Evolutionary conservation across 2,888 invertebrate genomes (phyloP).

Genomic region (Ametastegia equiseti): DNA sequence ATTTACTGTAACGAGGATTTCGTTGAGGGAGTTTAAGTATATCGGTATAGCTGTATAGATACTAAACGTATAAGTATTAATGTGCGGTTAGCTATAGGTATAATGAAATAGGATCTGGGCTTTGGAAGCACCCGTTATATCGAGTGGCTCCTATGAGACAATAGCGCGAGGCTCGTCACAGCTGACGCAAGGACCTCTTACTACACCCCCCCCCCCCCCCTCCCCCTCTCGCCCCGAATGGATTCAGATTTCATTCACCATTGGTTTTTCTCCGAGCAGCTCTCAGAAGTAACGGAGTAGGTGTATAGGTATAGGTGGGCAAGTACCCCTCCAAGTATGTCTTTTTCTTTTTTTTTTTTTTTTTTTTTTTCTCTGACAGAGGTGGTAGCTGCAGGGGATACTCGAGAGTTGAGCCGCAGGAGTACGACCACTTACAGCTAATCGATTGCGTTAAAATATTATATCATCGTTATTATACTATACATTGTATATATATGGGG

Average conservation of each 20-base stretch:
- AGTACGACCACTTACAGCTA: slow-evolving; percentile 38
- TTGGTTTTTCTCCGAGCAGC: slow-evolving; percentile 36
- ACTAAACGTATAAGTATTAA: neutral
- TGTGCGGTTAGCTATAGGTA: neutral
- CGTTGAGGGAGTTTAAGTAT: neutral
- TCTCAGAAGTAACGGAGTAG: slow-evolving; percentile 2
- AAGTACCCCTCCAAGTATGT: neutral
- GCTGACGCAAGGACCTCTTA: slow-evolving; percentile 52
- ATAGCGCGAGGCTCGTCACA: slow-evolving; percentile 48
- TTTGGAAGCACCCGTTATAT: slow-evolving; percentile 41
- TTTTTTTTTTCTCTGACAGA: neutral
- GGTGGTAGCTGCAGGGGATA: neutral
- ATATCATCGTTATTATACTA: slow-evolving; percentile 13
- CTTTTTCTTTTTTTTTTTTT: slow-evolving; percentile 17
- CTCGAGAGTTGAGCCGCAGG: slow-evolving; percentile 16
- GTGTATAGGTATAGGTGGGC: neutral
- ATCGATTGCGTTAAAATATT: slow-evolving; percentile 37
- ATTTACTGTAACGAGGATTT: too few relatives aligned
- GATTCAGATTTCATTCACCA: slow-evolving; percentile 57
- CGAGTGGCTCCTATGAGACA: slow-evolving; percentile 41
- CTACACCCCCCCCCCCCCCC: slow-evolving; percentile 52
- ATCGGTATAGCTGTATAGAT: neutral
- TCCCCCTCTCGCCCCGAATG: slow-evolving; percentile 52
- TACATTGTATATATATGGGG: neutral
- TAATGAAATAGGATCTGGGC: slow-evolving; percentile 4